A percentile compares a stretch with the other conserved stretches of the same genome.
These are phyloP conservation scores for Rutilus rutilus DNA, from an alignment of 2,113 vertebrate genomes.

Conservation along the genomic window DNA sequence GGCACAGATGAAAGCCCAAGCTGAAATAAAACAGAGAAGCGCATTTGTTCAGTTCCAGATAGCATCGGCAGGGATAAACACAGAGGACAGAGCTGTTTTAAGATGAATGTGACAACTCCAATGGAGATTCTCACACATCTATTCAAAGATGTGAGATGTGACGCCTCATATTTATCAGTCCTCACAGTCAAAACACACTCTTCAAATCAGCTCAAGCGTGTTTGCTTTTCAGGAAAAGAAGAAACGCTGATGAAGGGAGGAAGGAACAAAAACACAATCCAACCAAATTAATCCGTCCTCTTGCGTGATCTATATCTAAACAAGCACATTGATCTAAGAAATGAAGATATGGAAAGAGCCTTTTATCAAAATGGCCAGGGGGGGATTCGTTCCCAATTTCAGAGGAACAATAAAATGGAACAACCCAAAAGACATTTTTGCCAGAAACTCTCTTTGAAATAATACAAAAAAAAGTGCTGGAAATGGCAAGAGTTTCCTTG, in stretches of 20 bases:
- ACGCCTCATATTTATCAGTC: constrained; percentile 32
- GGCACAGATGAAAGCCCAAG: constrained; percentile 70
- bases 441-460: constrained; percentile 12
- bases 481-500: constrained; percentile 38
- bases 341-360: constrained; percentile 3
- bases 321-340: constrained; percentile 34
- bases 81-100: constrained; percentile 58
- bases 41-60: constrained; percentile 72
- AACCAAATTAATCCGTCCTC: background rate
- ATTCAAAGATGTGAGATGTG: constrained; percentile 47
- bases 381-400: constrained; percentile 17
- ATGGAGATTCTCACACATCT: constrained; percentile 47
- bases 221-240: constrained; percentile 10
- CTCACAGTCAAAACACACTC: constrained; percentile 28
- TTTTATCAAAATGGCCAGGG: constrained; percentile 9
- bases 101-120: constrained; percentile 59
- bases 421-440: constrained; percentile 32
- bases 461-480: constrained; percentile 20
- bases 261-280: constrained; percentile 1
- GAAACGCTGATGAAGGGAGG: background rate
- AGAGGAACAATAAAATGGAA: constrained; percentile 29
- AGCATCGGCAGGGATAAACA: constrained; percentile 68
- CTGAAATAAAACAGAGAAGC: constrained; percentile 68
- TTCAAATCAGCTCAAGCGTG: constrained; percentile 24
- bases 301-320: constrained; percentile 24